Conservation (phyloP, 2,888 invertebrate species). For the Cataglyphis livida region DNA sequence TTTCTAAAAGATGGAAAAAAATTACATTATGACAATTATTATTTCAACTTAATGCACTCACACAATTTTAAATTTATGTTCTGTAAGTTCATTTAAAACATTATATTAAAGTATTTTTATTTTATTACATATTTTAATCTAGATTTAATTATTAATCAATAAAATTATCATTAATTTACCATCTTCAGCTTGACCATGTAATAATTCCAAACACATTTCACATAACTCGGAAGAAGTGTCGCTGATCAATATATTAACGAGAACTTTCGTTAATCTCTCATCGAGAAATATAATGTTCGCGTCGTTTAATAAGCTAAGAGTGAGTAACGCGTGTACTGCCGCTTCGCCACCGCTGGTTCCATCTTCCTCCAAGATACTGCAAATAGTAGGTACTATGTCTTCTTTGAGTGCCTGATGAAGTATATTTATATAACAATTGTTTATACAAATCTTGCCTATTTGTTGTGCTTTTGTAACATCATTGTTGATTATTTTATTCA, state of each 20-base stretch:
- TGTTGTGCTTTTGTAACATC: neutral
- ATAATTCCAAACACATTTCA: slow-evolving; percentile 91
- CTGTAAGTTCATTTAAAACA: slow-evolving; percentile 15
- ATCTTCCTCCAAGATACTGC: slow-evolving; percentile 85
- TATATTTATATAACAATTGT: slow-evolving; percentile 54
- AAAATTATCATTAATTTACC: slow-evolving; percentile 85
- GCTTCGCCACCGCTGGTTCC: slow-evolving; percentile 85
- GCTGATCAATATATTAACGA: slow-evolving; percentile 89
- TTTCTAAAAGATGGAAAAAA: slow-evolving; percentile 87
- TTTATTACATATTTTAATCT: neutral
- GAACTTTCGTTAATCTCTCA: slow-evolving; percentile 87
- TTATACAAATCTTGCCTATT: neutral
- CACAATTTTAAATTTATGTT: neutral
- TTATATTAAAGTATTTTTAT: neutral
- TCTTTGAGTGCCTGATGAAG: slow-evolving; percentile 84
- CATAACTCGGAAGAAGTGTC: slow-evolving; percentile 91
- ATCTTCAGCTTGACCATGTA: slow-evolving; percentile 92
- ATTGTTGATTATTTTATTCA: neutral
- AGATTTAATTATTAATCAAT: slow-evolving; percentile 30
- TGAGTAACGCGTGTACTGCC: slow-evolving; percentile 86
- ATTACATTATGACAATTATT: slow-evolving; percentile 1
- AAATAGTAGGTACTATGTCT: slow-evolving; percentile 86
- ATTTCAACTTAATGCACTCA: neutral
- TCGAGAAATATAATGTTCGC: slow-evolving; percentile 86
- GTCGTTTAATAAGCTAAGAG: slow-evolving; percentile 86